Percentiles rank a stretch among this genome's conserved stretches.
Evolutionary conservation across 1,140 invertebrate species (phyloP).

Genomic region (Apis florea): DNA sequence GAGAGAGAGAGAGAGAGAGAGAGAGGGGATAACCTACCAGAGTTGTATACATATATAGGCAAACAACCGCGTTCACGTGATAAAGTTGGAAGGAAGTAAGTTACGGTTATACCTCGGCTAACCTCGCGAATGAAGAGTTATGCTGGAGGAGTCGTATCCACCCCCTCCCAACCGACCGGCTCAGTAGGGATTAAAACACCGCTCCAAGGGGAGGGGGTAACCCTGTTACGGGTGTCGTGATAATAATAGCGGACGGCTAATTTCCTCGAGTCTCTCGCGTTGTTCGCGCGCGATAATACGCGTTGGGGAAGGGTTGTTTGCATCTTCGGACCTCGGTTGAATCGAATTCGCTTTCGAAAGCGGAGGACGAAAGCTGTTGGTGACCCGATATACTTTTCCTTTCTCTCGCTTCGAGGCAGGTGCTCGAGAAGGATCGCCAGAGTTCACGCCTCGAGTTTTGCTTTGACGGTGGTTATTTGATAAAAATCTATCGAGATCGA

Average conservation of each 20-base stretch:
- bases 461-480: no score
- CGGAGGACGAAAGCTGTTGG: no score
- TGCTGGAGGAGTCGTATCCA: conserved; percentile 40
- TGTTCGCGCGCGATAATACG: conserved; percentile 34
- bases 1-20: no score
- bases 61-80: conserved; percentile 59
- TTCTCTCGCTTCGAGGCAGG: no score
- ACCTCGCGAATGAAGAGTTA: conserved; percentile 69
- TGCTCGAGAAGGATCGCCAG: no score
- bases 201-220: conserved; percentile 40
- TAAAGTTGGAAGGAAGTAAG: conserved; percentile 64
- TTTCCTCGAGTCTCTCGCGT: conserved; percentile 34
- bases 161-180: conserved; percentile 50
- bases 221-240: conserved; percentile 50
- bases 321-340: background rate
- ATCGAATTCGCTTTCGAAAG: background rate
- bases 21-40: no score
- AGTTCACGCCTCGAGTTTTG: no score
- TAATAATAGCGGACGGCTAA: conserved; percentile 56
- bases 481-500: no score
- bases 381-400: no score
- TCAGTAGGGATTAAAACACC: conserved; percentile 65
- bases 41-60: conserved; percentile 51
- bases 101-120: conserved; percentile 65
- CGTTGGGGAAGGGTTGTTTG: background rate